Percentiles rank a stretch among this genome's conserved stretches.
These are phyloP conservation scores for Alouatta palliata DNA, from an alignment of 2,113 vertebrate species.

Conservation along the genomic window DNA sequence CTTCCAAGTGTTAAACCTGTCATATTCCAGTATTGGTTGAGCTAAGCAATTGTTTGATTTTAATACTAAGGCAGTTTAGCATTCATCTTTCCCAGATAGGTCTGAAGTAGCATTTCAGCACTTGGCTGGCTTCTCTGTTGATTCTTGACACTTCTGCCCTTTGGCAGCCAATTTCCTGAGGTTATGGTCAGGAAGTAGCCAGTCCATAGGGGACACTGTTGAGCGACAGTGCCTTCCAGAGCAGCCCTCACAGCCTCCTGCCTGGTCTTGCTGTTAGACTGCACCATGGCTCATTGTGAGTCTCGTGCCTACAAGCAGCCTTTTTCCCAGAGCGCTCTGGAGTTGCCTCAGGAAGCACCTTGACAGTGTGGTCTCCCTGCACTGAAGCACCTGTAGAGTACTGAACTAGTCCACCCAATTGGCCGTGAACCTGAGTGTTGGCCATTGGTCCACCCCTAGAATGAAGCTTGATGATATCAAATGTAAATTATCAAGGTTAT, in stretches of 20 bases:
- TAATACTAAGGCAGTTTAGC: not conserved
- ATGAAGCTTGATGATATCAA: not conserved
- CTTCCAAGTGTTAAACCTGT: not conserved
- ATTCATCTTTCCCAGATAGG: not conserved
- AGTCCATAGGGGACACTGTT: accelerated
- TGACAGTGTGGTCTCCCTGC: no score
- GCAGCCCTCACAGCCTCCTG: not conserved
- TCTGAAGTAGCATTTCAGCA: not conserved
- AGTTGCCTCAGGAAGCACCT: not conserved
- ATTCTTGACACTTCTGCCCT: not conserved
- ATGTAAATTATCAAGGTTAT: not conserved
- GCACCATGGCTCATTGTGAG: not conserved
- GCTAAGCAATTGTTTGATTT: not conserved
- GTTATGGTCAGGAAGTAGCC: not conserved
- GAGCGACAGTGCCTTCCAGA: not conserved
- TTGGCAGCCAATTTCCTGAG: not conserved
- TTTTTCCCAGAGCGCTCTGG: not conserved
- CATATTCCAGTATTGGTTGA: not conserved
- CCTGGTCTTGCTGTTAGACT: not conserved
- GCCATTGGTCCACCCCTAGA: accelerated
- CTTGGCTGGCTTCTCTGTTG: not conserved
- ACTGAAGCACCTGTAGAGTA: not conserved
- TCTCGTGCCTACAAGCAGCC: accelerated
- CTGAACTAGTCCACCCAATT: accelerated
- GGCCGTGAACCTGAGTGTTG: accelerated